These are phyloP conservation scores for Drosophila ambigua DNA, from an alignment of 1,140 invertebrate species.

Conservation along the genomic window DNA sequence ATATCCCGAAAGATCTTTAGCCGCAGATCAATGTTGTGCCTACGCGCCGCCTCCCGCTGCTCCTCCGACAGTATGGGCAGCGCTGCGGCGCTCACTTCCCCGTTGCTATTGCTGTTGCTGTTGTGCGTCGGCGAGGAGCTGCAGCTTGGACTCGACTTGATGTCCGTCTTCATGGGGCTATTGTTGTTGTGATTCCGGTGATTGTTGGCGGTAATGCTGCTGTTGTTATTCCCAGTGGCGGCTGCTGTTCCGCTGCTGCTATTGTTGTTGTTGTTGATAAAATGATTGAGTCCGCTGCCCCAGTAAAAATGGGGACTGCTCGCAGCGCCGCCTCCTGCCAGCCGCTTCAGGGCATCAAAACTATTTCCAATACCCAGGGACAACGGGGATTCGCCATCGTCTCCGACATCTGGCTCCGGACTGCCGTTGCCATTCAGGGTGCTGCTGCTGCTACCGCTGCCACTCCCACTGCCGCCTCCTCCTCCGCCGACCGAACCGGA, in stretches of 20 bases:
- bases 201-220: constrained; percentile 28
- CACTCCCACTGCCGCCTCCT: constrained; percentile 2
- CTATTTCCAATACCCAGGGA: constrained; percentile 31
- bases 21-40: constrained; percentile 84
- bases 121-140: constrained; percentile 34
- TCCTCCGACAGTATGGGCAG: constrained; percentile 67
- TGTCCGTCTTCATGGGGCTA: constrained; percentile 37
- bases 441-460: constrained; percentile 13
- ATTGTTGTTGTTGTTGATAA: constrained; percentile 22
- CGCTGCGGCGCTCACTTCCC: constrained; percentile 12
- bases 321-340: constrained; percentile 9
- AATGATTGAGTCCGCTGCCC: constrained; percentile 62
- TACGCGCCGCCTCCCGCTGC: constrained; percentile 83
- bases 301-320: constrained; percentile 65
- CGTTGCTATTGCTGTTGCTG: constrained; percentile 46
- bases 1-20: constrained; percentile 86
- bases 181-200: constrained; percentile 21
- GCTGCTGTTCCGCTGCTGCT: constrained; percentile 3
- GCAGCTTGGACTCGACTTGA: constrained; percentile 28
- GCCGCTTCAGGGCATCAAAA: constrained; percentile 70
- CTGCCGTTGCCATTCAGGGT: constrained; percentile 48
- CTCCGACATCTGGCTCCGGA: constrained; percentile 11
- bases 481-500: constrained; percentile 3
- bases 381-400: constrained; percentile 7
- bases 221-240: constrained; percentile 23